A percentile compares a stretch with the other conserved stretches of the same genome.
These are phyloP conservation scores for Macrophya annulata DNA, from an alignment of 2,888 invertebrate species.

Conservation along the genomic window DNA sequence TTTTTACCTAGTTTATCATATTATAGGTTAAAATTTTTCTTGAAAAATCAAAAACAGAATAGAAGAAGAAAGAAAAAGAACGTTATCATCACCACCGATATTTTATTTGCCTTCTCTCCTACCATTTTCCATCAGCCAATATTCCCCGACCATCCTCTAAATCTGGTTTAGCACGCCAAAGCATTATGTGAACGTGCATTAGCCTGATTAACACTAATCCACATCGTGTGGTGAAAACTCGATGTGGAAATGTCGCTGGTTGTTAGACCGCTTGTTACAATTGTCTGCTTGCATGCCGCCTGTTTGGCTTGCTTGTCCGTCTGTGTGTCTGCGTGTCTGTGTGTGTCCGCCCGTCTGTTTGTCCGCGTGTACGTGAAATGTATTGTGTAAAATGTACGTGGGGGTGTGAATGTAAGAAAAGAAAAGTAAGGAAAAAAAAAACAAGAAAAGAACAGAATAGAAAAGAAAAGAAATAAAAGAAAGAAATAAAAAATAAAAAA, in stretches of 20 bases:
- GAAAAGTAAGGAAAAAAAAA: not conserved
- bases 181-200: slow-evolving; percentile 48
- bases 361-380: slow-evolving; percentile 25
- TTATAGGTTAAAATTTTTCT: not conserved
- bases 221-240: not conserved
- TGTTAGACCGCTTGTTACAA: slow-evolving; percentile 16
- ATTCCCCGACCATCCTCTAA: slow-evolving; percentile 17
- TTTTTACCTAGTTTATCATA: too few relatives aligned
- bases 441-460: not conserved
- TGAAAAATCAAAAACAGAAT: not conserved
- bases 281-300: slow-evolving; percentile 45
- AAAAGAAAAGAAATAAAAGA: not conserved
- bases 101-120: not conserved
- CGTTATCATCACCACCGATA: slow-evolving; percentile 17
- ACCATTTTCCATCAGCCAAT: slow-evolving; percentile 4
- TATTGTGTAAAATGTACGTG: slow-evolving; percentile 40
- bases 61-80: not conserved
- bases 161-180: slow-evolving; percentile 43
- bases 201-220: slow-evolving; percentile 40
- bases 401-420: slow-evolving; percentile 47
- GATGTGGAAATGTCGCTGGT: slow-evolving; percentile 40
- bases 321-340: slow-evolving; percentile 33
- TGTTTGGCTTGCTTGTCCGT: slow-evolving; percentile 33
- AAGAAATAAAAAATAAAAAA: not conserved
- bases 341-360: slow-evolving; percentile 44